Base-by-base conservation (phyloP, 2,888 invertebrate genomes). In the Caenorhabditis japonica region DNA sequence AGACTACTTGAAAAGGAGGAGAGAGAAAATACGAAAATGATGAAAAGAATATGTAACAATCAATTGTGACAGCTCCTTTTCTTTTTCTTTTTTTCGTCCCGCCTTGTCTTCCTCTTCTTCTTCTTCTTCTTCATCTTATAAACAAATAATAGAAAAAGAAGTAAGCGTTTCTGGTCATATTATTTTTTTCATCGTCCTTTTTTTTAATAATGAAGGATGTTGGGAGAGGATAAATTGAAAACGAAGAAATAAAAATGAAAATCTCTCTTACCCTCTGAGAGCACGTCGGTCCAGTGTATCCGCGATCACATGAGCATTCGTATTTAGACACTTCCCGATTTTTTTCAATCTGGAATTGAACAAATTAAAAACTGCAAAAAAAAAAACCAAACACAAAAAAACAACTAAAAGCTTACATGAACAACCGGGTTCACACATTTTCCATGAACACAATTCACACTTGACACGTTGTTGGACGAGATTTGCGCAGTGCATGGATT, bases 401-500 rank as follows among this genome's bases (percentile, higher is more conserved):
- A n/a, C n/a, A n/a, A n/a, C n/a, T n/a, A n/a, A n/a, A n/a, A n/a
- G n/a, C 44, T 46, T 41, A 80, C 76, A 39, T 61, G 49, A 15
- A 80, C 80, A 21, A 66, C 68, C 12, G 80, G 77, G 56, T 77
- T 79, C 12, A 77, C 61, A 56, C 82, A 82, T 15, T 62, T 73
- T 30, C 82, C 82, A 47, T 82, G 82, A 5, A 79, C 75, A 73
- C 82, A 82, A 27, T 76, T 80, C 62, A 58, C 43, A 33, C 61
- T 58, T 33, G 73, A 69, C 5, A 69, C 44, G 43, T 74, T 86
- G 82, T 30, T 80, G 30, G 12, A 83, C 81, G 52, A 73, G 30
- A 68, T 84, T 83, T 46, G 77, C 0, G 80, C 78, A 5, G 78
- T 44, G 61, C 86, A 86, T 4, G 85, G 86, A 61, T 86, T 76